Conservation (phyloP, 2,888 invertebrate genomes). For the Adineta ricciae region DNA sequence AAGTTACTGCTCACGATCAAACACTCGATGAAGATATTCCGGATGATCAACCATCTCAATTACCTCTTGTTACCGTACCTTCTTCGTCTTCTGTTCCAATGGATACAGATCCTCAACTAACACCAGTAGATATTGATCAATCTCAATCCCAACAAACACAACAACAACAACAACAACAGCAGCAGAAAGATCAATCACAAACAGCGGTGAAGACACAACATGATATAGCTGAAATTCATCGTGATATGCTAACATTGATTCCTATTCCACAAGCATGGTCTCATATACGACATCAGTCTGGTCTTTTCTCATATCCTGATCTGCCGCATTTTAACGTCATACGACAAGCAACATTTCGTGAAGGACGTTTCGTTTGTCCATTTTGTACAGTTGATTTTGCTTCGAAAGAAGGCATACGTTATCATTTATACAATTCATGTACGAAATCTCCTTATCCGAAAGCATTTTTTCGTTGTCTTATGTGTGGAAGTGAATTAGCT, state of each 20-base stretch:
- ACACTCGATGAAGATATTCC: neutral
- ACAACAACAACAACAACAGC: neutral
- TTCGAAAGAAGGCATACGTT: conserved; percentile 22
- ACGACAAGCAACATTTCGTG: conserved; percentile 17
- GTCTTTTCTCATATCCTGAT: conserved; percentile 19
- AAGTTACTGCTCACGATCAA: neutral
- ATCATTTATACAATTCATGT: conserved; percentile 21
- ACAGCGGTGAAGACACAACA: neutral
- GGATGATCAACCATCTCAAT: neutral
- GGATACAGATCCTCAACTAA: neutral
- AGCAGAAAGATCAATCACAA: neutral
- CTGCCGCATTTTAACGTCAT: conserved; percentile 20
- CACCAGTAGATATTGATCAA: neutral
- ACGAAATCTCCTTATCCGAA: conserved; percentile 14
- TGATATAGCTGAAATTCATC: neutral
- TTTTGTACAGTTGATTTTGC: conserved; percentile 23
- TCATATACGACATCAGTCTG: conserved; percentile 16
- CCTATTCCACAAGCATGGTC: conserved; percentile 21
- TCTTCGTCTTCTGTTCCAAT: neutral
- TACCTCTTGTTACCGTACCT: neutral
- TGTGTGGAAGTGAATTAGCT: conserved; percentile 17
- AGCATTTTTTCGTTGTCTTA: conserved; percentile 19
- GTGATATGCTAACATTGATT: neutral
- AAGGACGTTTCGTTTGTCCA: conserved; percentile 23
- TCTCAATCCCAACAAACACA: neutral